Base-by-base conservation (phyloP, 1,140 invertebrate species). In the Heliothis virescens region DNA sequence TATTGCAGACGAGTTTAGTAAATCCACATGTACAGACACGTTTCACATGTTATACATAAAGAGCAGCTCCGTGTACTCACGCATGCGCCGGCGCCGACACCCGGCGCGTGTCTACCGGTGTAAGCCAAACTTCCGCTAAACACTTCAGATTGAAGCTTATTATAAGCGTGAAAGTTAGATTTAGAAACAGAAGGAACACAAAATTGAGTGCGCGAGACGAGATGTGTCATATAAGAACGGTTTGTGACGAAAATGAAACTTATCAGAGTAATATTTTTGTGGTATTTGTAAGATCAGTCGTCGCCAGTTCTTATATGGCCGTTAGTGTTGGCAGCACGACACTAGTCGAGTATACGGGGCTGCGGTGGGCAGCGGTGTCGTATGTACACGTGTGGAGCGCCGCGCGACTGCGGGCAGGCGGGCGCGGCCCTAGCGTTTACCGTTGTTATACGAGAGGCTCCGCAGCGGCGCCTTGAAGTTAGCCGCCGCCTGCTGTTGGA, bases 401-500 rank as follows among this genome's bases (percentile, higher is more conserved):
- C 79, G 73, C 34, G 79, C 79, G 72, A 59, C 21, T 16, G 73
- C n/a, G n/a, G 16, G 53, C 74, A 80, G 60, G 80, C 77, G 79
- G 74, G 21, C 79, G 82, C 82, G 82, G 48, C 82, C 85, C 92
- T 94, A 95, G 86, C 94, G 94, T 94, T 95, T 95, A 91, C 93
- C 94, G 89, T 95, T 95, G 91, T 95, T 95, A 87, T 92, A 95
- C 80, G 91, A 85, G 85, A 94, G 89, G 62, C 81, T 88, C 95
- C 98, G 96, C 83, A 98, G 94, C 81, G 98, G 98, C 89, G 97
- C 96, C 95, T 98, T 99, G 95, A 98, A 98, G 92, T 98, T 98
- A 65, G 97, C 96, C 82, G 98, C 98, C 78, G 98, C 98, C 95
- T 99, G 98, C 94, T 98, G 97, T 95, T 99, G 98, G 88, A 99